Conservation (phyloP, 2,888 invertebrate genomes). For the Drosophila colorata region DNA sequence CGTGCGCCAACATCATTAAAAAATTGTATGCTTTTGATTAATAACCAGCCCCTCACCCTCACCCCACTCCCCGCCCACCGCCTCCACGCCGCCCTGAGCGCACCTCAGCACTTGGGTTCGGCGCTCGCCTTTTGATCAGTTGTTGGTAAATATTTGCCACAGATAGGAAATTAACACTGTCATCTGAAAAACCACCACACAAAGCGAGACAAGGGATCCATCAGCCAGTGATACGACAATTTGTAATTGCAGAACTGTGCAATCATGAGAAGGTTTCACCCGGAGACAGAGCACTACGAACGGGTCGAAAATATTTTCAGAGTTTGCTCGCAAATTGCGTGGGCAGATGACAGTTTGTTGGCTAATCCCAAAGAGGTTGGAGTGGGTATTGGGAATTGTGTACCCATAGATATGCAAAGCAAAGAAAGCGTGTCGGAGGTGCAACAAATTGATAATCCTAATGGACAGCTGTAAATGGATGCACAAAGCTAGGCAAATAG, state of each 20-base stretch:
- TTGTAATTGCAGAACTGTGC: constrained; percentile 56
- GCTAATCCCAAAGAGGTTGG: background rate
- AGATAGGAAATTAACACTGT: constrained; percentile 55
- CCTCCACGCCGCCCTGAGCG: too few species aligned
- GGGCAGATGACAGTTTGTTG: constrained; percentile 52
- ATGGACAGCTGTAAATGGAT: constrained; percentile 57
- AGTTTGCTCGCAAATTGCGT: constrained; percentile 71
- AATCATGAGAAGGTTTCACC: constrained; percentile 27
- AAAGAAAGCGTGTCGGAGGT: constrained; percentile 31
- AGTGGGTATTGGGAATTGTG: constrained; percentile 17
- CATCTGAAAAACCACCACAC: constrained; percentile 38
- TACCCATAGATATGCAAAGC: constrained; percentile 50
- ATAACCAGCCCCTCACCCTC: constrained; percentile 52
- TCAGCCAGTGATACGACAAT: constrained; percentile 55
- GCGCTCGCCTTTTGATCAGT: constrained; percentile 61
- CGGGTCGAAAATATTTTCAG: constrained; percentile 11
- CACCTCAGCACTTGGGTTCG: constrained; percentile 5
- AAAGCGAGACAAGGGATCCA: constrained; percentile 36
- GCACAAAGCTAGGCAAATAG: constrained; percentile 18
- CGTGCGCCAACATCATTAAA: constrained; percentile 73
- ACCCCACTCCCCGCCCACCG: too few species aligned
- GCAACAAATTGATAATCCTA: constrained; percentile 34
- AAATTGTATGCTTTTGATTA: constrained; percentile 74
- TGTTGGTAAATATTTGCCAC: constrained; percentile 67
- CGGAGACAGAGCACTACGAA: constrained; percentile 3